phyloP scores from a whole-genome alignment of 2,888 invertebrate genomes.

The Melanostoma scalare region DNA sequence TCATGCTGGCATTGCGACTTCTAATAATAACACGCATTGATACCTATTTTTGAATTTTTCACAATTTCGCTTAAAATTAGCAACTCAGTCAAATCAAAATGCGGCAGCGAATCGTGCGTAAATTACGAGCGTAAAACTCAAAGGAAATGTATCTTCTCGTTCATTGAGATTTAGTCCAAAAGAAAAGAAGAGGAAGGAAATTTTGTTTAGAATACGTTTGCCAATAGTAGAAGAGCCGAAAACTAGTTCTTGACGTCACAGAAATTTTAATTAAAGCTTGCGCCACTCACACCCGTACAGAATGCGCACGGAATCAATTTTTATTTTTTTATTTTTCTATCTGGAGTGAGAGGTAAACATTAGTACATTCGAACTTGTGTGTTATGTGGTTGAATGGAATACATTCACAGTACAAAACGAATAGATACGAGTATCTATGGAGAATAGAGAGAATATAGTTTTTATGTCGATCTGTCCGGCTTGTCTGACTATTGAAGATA shows the following conservation, averaged over 20 bases:
- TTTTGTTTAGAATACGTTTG: slow-evolving; percentile 44
- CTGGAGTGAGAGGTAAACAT: slow-evolving; percentile 65
- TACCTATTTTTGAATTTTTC: slow-evolving; percentile 53
- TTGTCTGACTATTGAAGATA: slow-evolving; percentile 12
- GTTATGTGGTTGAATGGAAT: neutral
- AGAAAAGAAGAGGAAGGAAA: slow-evolving; percentile 11
- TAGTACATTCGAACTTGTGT: slow-evolving; percentile 63
- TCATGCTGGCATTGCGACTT: slow-evolving; percentile 45
- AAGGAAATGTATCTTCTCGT: slow-evolving; percentile 40
- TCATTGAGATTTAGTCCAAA: slow-evolving; percentile 40
- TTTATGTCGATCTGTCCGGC: slow-evolving; percentile 52
- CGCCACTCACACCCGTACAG: slow-evolving; percentile 6
- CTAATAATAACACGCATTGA: slow-evolving; percentile 59
- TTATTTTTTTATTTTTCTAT: slow-evolving; percentile 26
- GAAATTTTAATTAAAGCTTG: slow-evolving; percentile 24
- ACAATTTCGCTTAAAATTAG: slow-evolving; percentile 47
- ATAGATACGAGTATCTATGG: too few species aligned
- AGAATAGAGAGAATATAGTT: slow-evolving; percentile 1
- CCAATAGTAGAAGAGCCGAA: slow-evolving; percentile 35
- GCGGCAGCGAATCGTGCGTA: slow-evolving; percentile 50
- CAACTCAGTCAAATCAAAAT: slow-evolving; percentile 38
- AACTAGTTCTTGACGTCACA: slow-evolving; percentile 54
- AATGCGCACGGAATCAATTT: neutral
- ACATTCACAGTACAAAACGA: too few species aligned
- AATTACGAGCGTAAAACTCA: slow-evolving; percentile 34